Conservation (phyloP, 2,888 invertebrate species). For the Drosophila subsilvestris region DNA sequence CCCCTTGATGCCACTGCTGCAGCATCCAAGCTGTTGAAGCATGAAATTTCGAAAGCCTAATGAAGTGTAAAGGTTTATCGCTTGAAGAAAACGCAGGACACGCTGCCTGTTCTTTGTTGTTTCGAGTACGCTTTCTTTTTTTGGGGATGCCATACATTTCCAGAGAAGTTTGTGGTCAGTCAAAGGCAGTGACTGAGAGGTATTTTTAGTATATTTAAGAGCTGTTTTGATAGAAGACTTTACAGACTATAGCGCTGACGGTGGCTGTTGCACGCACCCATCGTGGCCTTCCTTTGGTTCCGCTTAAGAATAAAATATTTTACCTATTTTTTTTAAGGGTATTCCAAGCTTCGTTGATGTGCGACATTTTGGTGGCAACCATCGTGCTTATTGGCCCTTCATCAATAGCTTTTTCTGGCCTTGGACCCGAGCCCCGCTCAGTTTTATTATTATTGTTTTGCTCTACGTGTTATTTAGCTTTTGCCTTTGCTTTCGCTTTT, state of each 20-base stretch:
- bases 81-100: conserved; percentile 60
- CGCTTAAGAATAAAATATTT: neutral
- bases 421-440: conserved; percentile 18
- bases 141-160: neutral
- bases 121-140: neutral
- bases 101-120: conserved; percentile 27
- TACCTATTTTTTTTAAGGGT: neutral
- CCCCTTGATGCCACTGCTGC: conserved; percentile 67
- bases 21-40: conserved; percentile 72
- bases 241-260: no score
- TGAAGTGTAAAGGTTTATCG: conserved; percentile 79
- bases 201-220: neutral
- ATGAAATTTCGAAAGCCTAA: conserved; percentile 75
- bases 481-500: conserved; percentile 48
- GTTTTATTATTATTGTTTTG: conserved; percentile 74
- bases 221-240: no score
- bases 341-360: neutral
- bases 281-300: no score
- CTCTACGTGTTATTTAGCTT: conserved; percentile 67
- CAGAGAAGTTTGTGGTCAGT: neutral
- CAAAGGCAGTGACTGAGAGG: neutral
- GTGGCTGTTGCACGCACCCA: neutral
- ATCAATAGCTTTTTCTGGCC: conserved; percentile 27
- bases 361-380: no score
- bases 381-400: conserved; percentile 28